These are phyloP conservation scores for Ophonus ardosiacus DNA, from an alignment of 2,888 invertebrate genomes.

Conservation along the genomic window DNA sequence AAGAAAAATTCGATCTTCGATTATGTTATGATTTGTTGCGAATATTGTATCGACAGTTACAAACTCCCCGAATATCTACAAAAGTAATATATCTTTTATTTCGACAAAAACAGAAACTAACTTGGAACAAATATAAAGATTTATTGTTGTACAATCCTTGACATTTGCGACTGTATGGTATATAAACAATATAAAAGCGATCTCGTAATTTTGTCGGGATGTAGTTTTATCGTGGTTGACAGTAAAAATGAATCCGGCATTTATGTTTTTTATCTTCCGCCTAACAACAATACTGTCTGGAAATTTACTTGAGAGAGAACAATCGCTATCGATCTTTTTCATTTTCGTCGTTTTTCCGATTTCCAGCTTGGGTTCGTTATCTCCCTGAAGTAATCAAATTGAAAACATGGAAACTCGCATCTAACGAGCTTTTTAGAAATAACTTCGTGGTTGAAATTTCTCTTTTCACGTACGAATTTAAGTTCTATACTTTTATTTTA, in stretches of 20 bases:
- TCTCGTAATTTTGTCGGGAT: constrained; percentile 16
- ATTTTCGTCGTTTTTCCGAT: constrained; percentile 44
- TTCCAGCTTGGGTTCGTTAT: constrained; percentile 47
- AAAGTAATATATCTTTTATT: constrained; percentile 27
- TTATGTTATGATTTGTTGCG: constrained; percentile 16
- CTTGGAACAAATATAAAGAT: constrained; percentile 31
- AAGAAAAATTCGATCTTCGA: neutral
- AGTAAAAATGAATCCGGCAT: constrained; percentile 37
- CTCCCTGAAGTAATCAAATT: constrained; percentile 51
- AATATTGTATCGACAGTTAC: constrained; percentile 33
- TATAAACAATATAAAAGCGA: constrained; percentile 26
- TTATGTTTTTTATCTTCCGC: constrained; percentile 32
- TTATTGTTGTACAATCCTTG: constrained; percentile 10
- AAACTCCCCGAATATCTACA: constrained; percentile 19
- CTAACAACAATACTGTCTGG: constrained; percentile 43
- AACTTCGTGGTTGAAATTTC: constrained; percentile 10
- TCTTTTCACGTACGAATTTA: constrained; percentile 23
- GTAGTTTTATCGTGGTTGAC: constrained; percentile 34
- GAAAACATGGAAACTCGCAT: constrained; percentile 24
- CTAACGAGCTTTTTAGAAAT: constrained; percentile 50
- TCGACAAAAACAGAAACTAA: constrained; percentile 33
- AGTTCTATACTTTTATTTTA: neutral
- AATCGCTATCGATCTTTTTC: constrained; percentile 50
- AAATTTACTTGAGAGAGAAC: constrained; percentile 43
- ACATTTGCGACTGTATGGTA: neutral